Conservation (phyloP, 2,888 invertebrate species). For the Cephus sareptanus region DNA sequence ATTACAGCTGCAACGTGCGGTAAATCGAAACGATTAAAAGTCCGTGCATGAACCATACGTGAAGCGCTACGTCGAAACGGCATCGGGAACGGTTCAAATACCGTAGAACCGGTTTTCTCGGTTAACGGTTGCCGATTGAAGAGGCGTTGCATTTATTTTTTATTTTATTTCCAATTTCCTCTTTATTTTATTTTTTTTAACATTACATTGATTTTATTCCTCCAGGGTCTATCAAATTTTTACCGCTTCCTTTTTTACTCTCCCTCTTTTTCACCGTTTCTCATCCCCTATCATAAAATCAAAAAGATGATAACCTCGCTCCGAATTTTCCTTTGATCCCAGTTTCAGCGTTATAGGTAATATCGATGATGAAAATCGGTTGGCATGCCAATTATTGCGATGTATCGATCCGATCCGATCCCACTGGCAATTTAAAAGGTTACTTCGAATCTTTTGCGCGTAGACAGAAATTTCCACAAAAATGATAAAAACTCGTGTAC, state of each 20-base stretch:
- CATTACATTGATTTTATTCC: not conserved
- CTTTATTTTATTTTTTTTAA: not conserved
- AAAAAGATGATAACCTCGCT: not conserved
- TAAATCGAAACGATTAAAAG: constrained; percentile 44
- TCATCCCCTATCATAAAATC: not conserved
- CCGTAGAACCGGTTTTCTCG: constrained; percentile 13
- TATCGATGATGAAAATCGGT: not conserved
- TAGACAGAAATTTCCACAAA: not conserved
- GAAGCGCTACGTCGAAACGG: not conserved
- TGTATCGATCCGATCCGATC: not conserved
- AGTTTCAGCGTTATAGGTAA: not conserved
- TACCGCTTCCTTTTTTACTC: not conserved
- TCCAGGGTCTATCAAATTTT: not conserved
- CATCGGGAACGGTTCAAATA: not conserved
- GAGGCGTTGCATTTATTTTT: not conserved
- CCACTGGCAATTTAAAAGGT: not conserved
- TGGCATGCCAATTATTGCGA: not conserved
- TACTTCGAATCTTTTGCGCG: not conserved
- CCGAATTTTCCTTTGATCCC: not conserved
- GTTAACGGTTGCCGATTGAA: constrained; percentile 24
- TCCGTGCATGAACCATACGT: constrained; percentile 8
- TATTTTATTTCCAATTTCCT: not conserved
- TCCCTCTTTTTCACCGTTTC: not conserved
- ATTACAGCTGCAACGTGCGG: constrained; percentile 8
- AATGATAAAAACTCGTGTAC: not conserved